phyloP scores from a whole-genome alignment of 1,140 invertebrate species.

The Coelopa frigida region DNA sequence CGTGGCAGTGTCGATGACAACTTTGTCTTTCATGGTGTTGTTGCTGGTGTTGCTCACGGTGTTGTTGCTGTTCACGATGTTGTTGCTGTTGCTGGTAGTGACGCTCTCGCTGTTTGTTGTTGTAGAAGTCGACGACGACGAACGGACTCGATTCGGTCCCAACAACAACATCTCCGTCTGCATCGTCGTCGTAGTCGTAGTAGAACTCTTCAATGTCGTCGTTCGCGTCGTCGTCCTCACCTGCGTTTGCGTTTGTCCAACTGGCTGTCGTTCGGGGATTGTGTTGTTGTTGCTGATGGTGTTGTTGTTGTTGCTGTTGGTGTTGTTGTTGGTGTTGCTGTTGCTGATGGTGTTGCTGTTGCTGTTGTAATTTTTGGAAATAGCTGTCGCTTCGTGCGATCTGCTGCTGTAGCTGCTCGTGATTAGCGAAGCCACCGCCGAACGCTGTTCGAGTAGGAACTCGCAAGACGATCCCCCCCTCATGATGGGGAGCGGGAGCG shows the following conservation, averaged over 20 bases:
- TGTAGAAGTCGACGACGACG: slow-evolving; percentile 42
- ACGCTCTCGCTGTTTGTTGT: slow-evolving; percentile 41
- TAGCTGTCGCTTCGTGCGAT: slow-evolving; percentile 7
- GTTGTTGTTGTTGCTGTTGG: slow-evolving; percentile 9
- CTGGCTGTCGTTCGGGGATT: no score
- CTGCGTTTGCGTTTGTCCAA: no score
- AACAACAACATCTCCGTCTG: slow-evolving; percentile 2
- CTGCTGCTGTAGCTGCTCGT: slow-evolving; percentile 5
- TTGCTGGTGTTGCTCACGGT: slow-evolving; percentile 1
- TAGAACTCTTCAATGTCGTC: slow-evolving; percentile 9
- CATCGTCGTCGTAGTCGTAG: slow-evolving; percentile 1
- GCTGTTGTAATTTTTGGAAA: no score
- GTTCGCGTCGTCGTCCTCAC: slow-evolving; percentile 17
- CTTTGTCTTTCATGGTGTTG: no score
- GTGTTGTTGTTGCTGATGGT: no score
- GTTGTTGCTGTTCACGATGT: slow-evolving; percentile 3
- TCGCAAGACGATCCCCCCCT: slow-evolving; percentile 42
- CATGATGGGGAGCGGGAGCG: slow-evolving; percentile 20
- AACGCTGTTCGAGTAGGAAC: slow-evolving; percentile 42
- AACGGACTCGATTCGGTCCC: slow-evolving; percentile 29
- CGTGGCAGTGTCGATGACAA: no score
- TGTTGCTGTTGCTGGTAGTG: slow-evolving; percentile 34
- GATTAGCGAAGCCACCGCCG: slow-evolving; percentile 13
- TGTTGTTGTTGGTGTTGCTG: slow-evolving; percentile 9
- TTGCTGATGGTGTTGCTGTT: slow-evolving; percentile 1